These are phyloP conservation scores for Ceyx melanurus DNA, from an alignment of 2,113 vertebrate genomes.

Conservation along the genomic window DNA sequence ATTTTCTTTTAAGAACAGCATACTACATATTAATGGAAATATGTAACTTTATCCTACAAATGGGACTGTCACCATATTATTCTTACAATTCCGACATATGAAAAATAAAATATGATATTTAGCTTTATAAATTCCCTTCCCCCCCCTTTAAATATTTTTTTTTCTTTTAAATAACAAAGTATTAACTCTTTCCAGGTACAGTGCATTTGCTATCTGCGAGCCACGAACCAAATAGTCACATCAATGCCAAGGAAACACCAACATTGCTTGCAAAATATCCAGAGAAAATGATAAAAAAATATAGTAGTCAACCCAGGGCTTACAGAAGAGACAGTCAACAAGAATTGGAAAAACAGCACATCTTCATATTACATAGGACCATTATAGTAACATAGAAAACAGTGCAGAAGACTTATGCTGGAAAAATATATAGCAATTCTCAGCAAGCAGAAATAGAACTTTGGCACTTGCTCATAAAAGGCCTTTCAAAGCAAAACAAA, in stretches of 20 bases:
- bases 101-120: conserved; percentile 84
- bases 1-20: conserved; percentile 58
- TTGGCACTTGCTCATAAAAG: conserved; percentile 78
- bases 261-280: conserved; percentile 37
- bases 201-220: conserved; percentile 40
- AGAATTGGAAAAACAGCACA: conserved; percentile 53
- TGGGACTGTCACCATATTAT: conserved; percentile 71
- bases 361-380: conserved; percentile 52
- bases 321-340: conserved; percentile 50
- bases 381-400: conserved; percentile 35
- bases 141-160: conserved; percentile 13
- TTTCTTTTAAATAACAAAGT: conserved; percentile 61
- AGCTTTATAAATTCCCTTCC: conserved; percentile 72
- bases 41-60: conserved; percentile 70
- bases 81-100: conserved; percentile 73
- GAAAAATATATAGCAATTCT: conserved; percentile 32
- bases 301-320: conserved; percentile 29
- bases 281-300: conserved; percentile 53
- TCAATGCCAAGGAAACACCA: conserved; percentile 44
- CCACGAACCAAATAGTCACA: conserved; percentile 42
- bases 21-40: conserved; percentile 72
- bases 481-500: conserved; percentile 60
- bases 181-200: conserved; percentile 16
- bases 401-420: conserved; percentile 47
- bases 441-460: conserved; percentile 70